Conservation (phyloP, 23 tunicate genomes). For the Phallusia fumigata region DNA sequence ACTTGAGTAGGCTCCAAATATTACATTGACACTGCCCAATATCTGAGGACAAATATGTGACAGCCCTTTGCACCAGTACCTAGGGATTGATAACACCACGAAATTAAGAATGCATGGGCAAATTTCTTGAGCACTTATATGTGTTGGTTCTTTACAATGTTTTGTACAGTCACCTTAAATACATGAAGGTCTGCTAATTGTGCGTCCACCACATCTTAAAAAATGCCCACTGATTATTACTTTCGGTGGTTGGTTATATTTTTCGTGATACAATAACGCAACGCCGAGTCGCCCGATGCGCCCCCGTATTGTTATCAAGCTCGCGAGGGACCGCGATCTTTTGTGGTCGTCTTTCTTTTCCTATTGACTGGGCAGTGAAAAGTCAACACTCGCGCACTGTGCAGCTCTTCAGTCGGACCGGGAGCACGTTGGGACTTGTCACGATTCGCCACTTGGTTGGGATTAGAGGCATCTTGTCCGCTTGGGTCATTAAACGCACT, state of each 20-base stretch:
- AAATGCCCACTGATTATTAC: neutral
- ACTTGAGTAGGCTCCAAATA: too few species aligned
- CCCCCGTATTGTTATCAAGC: constrained; percentile 3
- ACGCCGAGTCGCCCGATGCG: neutral
- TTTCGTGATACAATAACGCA: constrained; percentile 4
- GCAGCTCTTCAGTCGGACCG: neutral
- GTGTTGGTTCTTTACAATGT: too few species aligned
- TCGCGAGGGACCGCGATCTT: constrained; percentile 1
- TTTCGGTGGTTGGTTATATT: neutral
- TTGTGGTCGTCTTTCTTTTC: constrained; percentile 16
- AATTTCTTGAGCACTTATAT: too few species aligned
- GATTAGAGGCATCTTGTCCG: constrained; percentile 10
- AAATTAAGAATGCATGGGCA: too few species aligned
- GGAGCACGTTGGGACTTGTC: constrained; percentile 17
- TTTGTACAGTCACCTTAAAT: too few species aligned
- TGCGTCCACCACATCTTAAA: too few species aligned
- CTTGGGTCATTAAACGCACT: neutral
- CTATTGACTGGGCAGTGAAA: constrained; percentile 20
- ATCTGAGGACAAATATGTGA: too few species aligned
- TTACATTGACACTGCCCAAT: too few species aligned
- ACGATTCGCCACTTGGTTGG: neutral
- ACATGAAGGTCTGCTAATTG: too few species aligned
- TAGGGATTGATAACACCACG: too few species aligned
- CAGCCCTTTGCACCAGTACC: too few species aligned
- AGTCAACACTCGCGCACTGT: constrained; percentile 23